Evolutionary conservation across 2,113 vertebrate genomes (phyloP).

Genomic region (Mugil cephalus): DNA sequence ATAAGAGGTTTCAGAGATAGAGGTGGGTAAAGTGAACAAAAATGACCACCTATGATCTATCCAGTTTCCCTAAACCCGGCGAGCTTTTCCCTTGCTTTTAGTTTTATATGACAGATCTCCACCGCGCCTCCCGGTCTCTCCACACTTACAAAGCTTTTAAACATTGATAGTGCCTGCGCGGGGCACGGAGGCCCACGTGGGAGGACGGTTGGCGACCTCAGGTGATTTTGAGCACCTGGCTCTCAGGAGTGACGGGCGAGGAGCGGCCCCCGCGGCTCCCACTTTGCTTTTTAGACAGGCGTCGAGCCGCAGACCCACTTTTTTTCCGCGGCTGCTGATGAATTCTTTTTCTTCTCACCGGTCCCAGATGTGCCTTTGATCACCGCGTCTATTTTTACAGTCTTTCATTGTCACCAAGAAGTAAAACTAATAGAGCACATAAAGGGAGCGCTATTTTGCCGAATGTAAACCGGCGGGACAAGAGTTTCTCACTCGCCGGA

Average conservation of each 20-base stretch:
- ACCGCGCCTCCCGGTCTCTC: constrained; percentile 44
- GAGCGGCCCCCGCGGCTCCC: constrained; percentile 6
- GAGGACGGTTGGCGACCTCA: constrained; percentile 65
- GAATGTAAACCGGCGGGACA: constrained; percentile 37
- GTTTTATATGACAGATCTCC: constrained; percentile 34
- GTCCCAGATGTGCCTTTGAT: constrained; percentile 82
- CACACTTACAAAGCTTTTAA: constrained; percentile 72
- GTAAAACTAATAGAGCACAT: constrained; percentile 63
- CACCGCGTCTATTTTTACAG: constrained; percentile 78
- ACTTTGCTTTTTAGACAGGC: constrained; percentile 69
- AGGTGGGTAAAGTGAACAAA: constrained; percentile 20
- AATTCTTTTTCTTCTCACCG: constrained; percentile 72
- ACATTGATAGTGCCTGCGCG: constrained; percentile 69
- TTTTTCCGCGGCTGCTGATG: constrained; percentile 61
- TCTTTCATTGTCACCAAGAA: constrained; percentile 74
- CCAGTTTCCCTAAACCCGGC: constrained; percentile 5
- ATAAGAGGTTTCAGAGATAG: constrained; percentile 25
- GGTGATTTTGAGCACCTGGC: constrained; percentile 74
- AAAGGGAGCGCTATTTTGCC: constrained; percentile 43
- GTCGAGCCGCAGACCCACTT: constrained; percentile 54
- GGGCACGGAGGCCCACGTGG: constrained; percentile 50
- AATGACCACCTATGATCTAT: constrained; percentile 28
- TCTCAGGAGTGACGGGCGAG: constrained; percentile 57
- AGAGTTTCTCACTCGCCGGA: constrained; percentile 6
- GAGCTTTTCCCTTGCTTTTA: constrained; percentile 51